These are phyloP conservation scores for Falco naumanni DNA, from an alignment of 2,797 vertebrate genomes.

Conservation along the genomic window DNA sequence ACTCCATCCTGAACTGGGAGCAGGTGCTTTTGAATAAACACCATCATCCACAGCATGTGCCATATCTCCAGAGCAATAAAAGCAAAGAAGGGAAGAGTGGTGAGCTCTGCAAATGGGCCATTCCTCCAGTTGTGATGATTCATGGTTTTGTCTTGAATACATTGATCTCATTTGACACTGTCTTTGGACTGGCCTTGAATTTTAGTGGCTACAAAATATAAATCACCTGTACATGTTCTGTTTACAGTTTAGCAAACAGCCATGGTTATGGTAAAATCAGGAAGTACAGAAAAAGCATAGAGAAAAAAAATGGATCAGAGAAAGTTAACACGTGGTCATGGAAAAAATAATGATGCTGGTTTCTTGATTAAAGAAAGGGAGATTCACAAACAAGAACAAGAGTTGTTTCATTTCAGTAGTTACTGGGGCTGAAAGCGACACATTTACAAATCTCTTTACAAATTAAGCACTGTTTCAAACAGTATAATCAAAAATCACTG, in stretches of 20 bases:
- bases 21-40: neutral
- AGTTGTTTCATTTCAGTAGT: neutral
- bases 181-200: slow-evolving; percentile 1
- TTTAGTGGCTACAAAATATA: neutral
- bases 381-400: neutral
- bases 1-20: neutral
- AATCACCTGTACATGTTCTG: neutral
- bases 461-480: neutral
- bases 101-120: neutral
- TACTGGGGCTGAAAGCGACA: neutral
- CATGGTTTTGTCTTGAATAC: neutral
- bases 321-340: neutral
- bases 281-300: neutral
- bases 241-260: slow-evolving; percentile 1
- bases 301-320: neutral
- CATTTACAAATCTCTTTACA: neutral
- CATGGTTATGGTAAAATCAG: neutral
- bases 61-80: neutral
- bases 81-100: neutral
- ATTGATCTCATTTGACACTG: neutral
- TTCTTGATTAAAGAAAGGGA: neutral
- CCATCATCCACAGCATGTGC: neutral
- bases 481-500: neutral
- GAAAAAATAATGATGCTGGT: neutral
- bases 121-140: neutral